Percentiles rank a stretch among this genome's conserved stretches.
Conservation (phyloP, 2,113 vertebrate genomes). For the Tachycineta bicolor region DNA sequence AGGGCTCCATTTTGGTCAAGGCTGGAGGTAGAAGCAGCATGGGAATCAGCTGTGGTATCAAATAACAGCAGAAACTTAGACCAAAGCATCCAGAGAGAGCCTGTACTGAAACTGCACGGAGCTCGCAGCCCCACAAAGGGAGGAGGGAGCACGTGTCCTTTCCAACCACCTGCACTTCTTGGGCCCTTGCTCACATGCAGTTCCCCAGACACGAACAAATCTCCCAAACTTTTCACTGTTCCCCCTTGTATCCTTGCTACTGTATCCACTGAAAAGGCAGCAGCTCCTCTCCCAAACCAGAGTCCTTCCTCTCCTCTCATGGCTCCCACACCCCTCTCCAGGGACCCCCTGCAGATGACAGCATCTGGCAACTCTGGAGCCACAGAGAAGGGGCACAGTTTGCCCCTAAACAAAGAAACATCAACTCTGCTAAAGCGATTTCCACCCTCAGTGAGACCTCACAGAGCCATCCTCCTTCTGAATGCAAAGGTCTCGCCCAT, state of each 20-base stretch:
- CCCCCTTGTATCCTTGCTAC: background rate
- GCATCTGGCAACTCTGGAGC: conserved; percentile 49
- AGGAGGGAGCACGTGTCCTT: background rate
- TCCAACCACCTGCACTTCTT: background rate
- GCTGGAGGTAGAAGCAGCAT: background rate
- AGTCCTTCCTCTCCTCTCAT: background rate
- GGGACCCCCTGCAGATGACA: conserved; percentile 39
- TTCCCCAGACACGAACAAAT: background rate
- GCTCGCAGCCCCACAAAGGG: background rate
- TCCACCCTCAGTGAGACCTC: conserved; percentile 67
- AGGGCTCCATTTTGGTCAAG: conserved; percentile 10
- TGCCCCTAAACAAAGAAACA: conserved; percentile 68
- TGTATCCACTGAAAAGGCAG: background rate
- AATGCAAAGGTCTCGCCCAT: conserved; percentile 72
- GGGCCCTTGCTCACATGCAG: background rate
- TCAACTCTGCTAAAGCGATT: conserved; percentile 65
- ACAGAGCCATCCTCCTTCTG: conserved; percentile 67
- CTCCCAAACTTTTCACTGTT: background rate
- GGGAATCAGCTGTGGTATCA: background rate
- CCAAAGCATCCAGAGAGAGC: background rate
- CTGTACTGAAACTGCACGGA: background rate
- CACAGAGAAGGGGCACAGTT: conserved; percentile 24
- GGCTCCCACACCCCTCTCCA: background rate
- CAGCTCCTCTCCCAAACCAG: background rate
- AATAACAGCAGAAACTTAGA: background rate